Evolutionary conservation across 92 coral and sea anemone species (phyloP), one percentile per base, ranked within the genome.

Genomic region (Zoanthus solanderi): DNA sequence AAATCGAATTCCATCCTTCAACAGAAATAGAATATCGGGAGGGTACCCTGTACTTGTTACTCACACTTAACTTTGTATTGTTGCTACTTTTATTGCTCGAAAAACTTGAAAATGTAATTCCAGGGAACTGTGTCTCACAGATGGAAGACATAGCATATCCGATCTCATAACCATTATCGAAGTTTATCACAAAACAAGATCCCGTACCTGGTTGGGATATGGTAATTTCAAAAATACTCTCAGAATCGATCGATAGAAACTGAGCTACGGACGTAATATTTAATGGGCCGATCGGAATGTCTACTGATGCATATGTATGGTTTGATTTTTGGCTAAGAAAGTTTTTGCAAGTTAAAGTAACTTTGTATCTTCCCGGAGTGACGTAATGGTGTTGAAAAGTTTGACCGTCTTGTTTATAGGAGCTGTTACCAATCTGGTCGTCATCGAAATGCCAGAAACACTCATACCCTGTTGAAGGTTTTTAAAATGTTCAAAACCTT

Each of bases 131-230:
- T n/a, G 74, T 9, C 34, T 63, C 60, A 18, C 85, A 80, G 2
- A 63, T 23, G 4, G 44, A 29, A 9, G 61, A 65, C 28, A 63
- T 31, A 17, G 85, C 44, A 65, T 14, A 80, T 46, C 85, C 85
- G 0, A 61, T 3, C 15, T 65, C 44, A 46, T 13, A 47, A 9
- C 52, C 72, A 47, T 80, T 56, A 29, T 57, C 74, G 58, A 80
- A 80, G 23, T 65, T 63, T 45, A 80, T 29, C 50, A 80, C 45
- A 16, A 80, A 80, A 58, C 85, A 80, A 32, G 75, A 80, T 17
- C 44, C 75, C 23, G 74, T 63, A 6, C 85, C 85, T 60, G 23
- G 37, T 45, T 69, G 34, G 2, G 50, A 0, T 65, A 80, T 65
- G 42, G 44, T 45, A 12, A 80, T 0, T 17, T 60, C 74, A 80